Evolutionary conservation across 1,140 invertebrate genomes (phyloP), one percentile per base, ranked within the genome.

Genomic region (Atopsyche davidsoni): DNA sequence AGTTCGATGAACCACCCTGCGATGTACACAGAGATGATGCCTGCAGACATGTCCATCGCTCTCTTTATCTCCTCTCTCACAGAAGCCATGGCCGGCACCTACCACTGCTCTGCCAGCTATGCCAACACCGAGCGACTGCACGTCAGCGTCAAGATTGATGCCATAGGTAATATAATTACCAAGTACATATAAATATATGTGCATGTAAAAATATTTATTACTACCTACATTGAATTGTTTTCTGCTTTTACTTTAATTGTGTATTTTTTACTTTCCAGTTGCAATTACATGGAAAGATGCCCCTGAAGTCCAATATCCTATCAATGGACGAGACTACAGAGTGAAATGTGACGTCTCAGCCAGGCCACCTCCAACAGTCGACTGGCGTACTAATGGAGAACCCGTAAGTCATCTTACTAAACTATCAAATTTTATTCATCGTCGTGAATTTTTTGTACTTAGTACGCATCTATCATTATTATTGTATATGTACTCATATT

Each of bases 281-380:
- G 81, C 85, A 17, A 89, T 94, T 18, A 87, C 82, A 36, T 94
- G 84, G 80, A 79, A 79, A 16, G 83, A 93, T 65, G 89, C 89
- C 1, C 89, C 89, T n/a, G 71, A 73, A 57, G 82, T 86, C 63
- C 92, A 95, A 67, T 86, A 79, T 63, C 85, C 90, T 0, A 83
- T 85, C n/a, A 75, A 87, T 18, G 82, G 82, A 3, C 73, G 78
- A 44, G 79, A 88, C 53, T 89, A 82, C 60, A 80, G 80, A 66
- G 80, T 95, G 6, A 81, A 79, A 62, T 96, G 93, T 61, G 78
- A 85, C 66, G 91, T 94, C 0, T 81, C 79, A 39, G 89, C 91
- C 1, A 84, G 86, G 65, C 92, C 92, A 11, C 73, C 85, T 19
- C 88, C 92, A 0, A 77, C 76, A 10, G 81, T 95, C 10, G 85